These are phyloP conservation scores for Fissipunctia ypsillon DNA, from an alignment of 2,888 invertebrate species.

Conservation along the genomic window DNA sequence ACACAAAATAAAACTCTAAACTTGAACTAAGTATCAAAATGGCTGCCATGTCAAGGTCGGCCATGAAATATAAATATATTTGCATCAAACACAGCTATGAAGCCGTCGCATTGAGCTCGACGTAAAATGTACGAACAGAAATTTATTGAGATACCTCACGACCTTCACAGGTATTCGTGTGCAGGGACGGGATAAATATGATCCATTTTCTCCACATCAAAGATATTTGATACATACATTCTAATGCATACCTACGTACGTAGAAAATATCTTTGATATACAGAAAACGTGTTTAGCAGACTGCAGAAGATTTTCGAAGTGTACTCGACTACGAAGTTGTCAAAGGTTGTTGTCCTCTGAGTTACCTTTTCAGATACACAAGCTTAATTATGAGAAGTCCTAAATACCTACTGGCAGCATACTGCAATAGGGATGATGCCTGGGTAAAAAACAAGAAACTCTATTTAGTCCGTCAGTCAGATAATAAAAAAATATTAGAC, in stretches of 20 bases:
- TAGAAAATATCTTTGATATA: conserved; percentile 1
- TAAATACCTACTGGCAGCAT: too few relatives aligned
- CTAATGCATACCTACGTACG: background rate
- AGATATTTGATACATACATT: conserved; percentile 39
- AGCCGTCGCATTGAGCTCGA: conserved; percentile 16
- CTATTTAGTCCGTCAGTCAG: too few relatives aligned
- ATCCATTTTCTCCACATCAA: conserved; percentile 8
- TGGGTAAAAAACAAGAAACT: too few relatives aligned
- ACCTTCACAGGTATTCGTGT: conserved; percentile 3
- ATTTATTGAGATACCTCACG: conserved; percentile 43
- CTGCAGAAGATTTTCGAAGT: background rate
- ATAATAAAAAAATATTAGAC: too few relatives aligned
- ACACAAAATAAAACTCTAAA: conserved; percentile 9
- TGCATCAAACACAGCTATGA: conserved; percentile 26
- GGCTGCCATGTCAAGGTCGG: conserved; percentile 11
- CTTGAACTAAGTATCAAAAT: conserved; percentile 16
- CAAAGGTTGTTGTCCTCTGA: background rate
- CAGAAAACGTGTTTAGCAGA: background rate
- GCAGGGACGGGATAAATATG: conserved; percentile 3
- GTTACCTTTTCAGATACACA: background rate
- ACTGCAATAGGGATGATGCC: too few relatives aligned
- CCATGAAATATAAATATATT: conserved; percentile 37
- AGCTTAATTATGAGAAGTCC: too few relatives aligned
- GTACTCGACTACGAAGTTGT: background rate
- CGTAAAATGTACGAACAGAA: conserved; percentile 54